Evolutionary conservation across 1,140 invertebrate species (phyloP).

Genomic region (Druon quercuslanigerum): DNA sequence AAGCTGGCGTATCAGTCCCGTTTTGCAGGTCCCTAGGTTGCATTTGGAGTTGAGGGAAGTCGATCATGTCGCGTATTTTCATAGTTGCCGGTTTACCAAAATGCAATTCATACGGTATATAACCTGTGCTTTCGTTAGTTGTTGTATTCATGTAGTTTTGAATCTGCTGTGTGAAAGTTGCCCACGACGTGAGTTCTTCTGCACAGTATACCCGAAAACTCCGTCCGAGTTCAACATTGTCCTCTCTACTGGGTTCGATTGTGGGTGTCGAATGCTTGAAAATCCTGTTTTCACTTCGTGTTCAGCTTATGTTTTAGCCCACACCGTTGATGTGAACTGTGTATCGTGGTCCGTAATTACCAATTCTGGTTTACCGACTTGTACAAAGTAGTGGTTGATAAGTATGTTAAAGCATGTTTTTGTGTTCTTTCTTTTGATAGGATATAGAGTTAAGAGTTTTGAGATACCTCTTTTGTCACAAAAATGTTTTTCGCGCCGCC

Average conservation of each 20-base stretch:
- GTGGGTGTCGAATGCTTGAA: constrained; percentile 24
- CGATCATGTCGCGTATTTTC: no score
- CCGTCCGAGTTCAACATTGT: constrained; percentile 29
- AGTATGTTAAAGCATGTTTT: not conserved
- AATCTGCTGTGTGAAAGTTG: no score
- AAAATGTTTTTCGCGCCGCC: constrained; percentile 27
- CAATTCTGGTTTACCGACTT: not conserved
- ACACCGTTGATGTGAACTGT: not conserved
- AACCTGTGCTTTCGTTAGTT: no score
- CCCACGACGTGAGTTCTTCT: constrained; percentile 2
- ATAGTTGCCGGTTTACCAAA: no score
- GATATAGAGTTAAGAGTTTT: constrained; percentile 16
- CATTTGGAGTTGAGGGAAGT: no score
- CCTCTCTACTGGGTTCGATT: constrained; percentile 24
- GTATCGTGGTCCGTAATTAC: not conserved
- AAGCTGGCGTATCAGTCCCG: no score
- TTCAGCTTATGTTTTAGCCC: not conserved
- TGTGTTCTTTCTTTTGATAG: constrained; percentile 9
- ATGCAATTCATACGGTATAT: no score
- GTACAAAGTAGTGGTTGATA: not conserved
- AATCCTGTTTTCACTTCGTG: not conserved
- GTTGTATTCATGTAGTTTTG: no score
- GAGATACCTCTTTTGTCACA: constrained; percentile 14
- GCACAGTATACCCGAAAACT: constrained; percentile 33
- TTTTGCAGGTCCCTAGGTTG: no score